These are phyloP conservation scores for Aramus guarauna DNA, from an alignment of 2,113 vertebrate species.

Conservation along the genomic window DNA sequence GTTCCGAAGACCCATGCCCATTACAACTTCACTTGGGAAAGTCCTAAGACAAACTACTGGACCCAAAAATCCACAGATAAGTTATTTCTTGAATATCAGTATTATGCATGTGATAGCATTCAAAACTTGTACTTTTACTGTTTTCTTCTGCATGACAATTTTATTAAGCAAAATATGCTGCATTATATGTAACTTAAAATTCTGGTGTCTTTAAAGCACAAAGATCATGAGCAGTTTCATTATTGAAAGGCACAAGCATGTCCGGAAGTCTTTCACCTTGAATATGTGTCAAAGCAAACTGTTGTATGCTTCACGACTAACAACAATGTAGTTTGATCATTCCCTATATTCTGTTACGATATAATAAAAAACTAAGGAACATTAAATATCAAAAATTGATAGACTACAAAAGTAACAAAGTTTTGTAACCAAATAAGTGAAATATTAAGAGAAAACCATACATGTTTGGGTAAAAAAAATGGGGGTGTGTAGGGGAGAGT, in stretches of 20 bases:
- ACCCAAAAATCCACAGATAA: background rate
- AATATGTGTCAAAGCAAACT: background rate
- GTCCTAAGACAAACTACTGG: background rate
- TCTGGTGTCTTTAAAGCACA: background rate
- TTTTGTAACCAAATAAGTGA: background rate
- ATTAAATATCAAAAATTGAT: background rate
- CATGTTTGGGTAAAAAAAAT: background rate
- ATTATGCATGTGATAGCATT: background rate
- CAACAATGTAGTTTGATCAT: background rate
- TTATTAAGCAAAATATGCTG: background rate
- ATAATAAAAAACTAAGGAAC: background rate
- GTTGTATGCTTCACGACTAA: background rate
- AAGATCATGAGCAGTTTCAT: background rate
- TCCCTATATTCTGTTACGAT: background rate
- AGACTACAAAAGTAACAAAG: background rate
- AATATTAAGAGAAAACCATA: background rate
- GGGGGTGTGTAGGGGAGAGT: background rate
- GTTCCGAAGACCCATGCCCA: background rate
- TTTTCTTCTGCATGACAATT: background rate
- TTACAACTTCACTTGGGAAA: background rate
- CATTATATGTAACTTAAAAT: background rate
- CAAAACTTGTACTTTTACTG: background rate
- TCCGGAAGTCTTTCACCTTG: background rate
- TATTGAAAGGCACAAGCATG: background rate
- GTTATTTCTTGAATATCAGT: background rate